Percentiles rank a stretch among this genome's conserved stretches.
These are phyloP conservation scores for Probaryconus sp. DNA, from an alignment of 1,140 invertebrate species.

Conservation along the genomic window DNA sequence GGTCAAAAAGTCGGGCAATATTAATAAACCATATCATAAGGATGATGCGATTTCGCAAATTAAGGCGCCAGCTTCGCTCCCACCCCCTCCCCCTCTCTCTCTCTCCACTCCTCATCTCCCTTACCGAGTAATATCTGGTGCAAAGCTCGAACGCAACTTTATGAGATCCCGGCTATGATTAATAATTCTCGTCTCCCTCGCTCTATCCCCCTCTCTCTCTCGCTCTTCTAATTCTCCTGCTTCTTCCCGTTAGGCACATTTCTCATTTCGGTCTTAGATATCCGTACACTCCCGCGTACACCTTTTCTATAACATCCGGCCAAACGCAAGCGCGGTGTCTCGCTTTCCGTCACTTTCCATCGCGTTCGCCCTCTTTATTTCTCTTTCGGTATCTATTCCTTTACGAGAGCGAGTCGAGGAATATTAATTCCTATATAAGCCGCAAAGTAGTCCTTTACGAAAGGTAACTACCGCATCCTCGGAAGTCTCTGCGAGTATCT, in stretches of 20 bases:
- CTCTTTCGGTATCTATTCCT: conserved; percentile 41
- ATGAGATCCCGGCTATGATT: conserved; percentile 76
- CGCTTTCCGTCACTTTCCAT: conserved; percentile 7
- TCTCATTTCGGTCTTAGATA: conserved; percentile 61
- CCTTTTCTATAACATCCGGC: conserved; percentile 41
- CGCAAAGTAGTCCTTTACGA: conserved; percentile 59
- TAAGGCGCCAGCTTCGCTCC: conserved; percentile 23
- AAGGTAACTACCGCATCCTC: conserved; percentile 35
- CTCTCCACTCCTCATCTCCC: conserved; percentile 1
- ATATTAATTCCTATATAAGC: conserved; percentile 67
- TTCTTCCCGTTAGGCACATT: conserved; percentile 63
- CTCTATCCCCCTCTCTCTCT: conserved; percentile 1
- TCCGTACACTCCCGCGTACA: conserved; percentile 42
- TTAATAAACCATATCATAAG: conserved; percentile 35
- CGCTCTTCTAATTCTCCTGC: conserved; percentile 2
- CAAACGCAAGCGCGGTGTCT: not conserved
- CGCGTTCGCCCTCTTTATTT: conserved; percentile 23
- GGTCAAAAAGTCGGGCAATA: conserved; percentile 4
- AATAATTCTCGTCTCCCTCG: conserved; percentile 68
- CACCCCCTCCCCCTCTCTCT: too few species aligned
- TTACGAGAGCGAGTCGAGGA: conserved; percentile 46
- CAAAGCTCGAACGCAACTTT: conserved; percentile 73
- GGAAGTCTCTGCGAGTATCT: conserved; percentile 16
- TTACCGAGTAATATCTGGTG: conserved; percentile 54
- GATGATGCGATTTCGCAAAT: conserved; percentile 45